Base-by-base conservation (phyloP, 2,113 vertebrate species). In the Panurus biarmicus region DNA sequence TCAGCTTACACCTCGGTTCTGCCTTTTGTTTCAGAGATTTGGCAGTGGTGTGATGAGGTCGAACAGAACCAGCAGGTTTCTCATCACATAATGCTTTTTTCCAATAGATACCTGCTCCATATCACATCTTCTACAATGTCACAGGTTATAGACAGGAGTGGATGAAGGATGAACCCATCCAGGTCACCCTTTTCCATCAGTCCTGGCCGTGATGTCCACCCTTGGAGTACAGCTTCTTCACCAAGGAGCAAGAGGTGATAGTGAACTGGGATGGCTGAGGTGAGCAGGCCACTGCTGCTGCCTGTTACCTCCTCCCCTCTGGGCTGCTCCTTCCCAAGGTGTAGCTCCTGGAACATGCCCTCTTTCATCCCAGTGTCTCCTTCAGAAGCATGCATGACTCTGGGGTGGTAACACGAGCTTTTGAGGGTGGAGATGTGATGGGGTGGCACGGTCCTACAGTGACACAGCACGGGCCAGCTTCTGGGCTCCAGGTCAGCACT, bases 391-490 rank as follows among this genome's bases (percentile, higher is more conserved):
- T 70, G 26, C 26, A 33, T 45, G n/a, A 22, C 42, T 11, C 53
- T 53, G n/a, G 7, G 11, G 36, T 7, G 9, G 48, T 38, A 42
- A 58, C 0, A 0, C 35, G 57, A 36, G 42, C 42, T 26, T 75
- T 36, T 1, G 1, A 18, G 22, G 28, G 21, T 28, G 31, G 51
- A 44, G 12, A 11, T 5, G 9, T 47, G 26, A 29, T 12, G 25
- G 65, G 35, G 66, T 64, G 61, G 23, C 13, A 8, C 29, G 45
- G 36, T 24, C 16, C 58, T 14, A 5, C 47, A 48, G 25, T 14
- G 6, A 12, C 24, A 21, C 65, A 69, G 58, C 33, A 17, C 0
- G 10, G 31, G 48, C 9, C 44, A 38, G 54, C n/a, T 62, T n/a
- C 81, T 50, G 66, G 42, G 33, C 72, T 75, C 44, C 64, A 44